phyloP scores from a whole-genome alignment of 2,888 invertebrate species.

The Mesoligia furuncula region DNA sequence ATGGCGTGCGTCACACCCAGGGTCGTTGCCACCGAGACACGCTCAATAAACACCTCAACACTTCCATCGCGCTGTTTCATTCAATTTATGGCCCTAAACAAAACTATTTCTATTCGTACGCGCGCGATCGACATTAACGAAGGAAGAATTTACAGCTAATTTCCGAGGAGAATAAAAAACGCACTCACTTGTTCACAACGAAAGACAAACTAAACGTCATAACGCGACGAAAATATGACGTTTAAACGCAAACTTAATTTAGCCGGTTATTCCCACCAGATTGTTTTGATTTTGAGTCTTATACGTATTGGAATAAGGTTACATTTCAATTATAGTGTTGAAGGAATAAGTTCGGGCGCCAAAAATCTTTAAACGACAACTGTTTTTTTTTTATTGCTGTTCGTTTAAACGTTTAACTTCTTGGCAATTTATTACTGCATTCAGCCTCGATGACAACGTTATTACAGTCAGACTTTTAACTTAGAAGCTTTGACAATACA shows the following conservation, averaged over 20 bases:
- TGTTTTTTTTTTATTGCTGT: not conserved
- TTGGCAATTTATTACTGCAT: not conserved
- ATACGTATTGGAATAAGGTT: fast-evolving
- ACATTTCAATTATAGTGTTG: not conserved
- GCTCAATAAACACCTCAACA: conserved; percentile 8
- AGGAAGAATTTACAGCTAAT: not conserved
- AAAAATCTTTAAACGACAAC: not conserved
- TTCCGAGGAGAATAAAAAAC: conserved; percentile 1
- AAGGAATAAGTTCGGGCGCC: not conserved
- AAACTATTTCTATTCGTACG: not conserved
- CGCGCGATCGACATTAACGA: not conserved
- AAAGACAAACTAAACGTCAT: conserved; percentile 36
- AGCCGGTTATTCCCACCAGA: conserved; percentile 8
- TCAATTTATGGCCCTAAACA: not conserved
- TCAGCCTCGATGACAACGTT: not conserved
- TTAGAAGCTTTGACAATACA: no score
- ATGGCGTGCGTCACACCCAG: conserved; percentile 23
- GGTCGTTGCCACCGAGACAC: not conserved
- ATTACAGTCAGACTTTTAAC: not conserved
- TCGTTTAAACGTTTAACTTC: not conserved
- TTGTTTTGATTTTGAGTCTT: conserved; percentile 1
- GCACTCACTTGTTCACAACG: conserved; percentile 25
- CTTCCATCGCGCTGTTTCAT: not conserved
- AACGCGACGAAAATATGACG: not conserved
- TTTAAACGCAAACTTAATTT: conserved; percentile 25